Conservation (phyloP, 1,140 invertebrate genomes). For the Diorhabda sublineata region DNA sequence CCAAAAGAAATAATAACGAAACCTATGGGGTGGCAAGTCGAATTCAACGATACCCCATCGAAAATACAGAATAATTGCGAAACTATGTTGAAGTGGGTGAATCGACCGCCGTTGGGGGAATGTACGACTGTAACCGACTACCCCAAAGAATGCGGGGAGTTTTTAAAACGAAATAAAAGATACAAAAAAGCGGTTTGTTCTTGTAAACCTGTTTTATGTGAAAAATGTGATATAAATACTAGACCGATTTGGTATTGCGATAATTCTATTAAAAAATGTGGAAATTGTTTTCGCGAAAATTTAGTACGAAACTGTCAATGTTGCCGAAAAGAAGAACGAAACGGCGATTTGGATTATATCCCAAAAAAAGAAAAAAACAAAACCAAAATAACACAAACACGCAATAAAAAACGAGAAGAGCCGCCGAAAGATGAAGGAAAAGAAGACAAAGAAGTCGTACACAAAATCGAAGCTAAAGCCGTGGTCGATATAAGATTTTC, state of each 20-base stretch:
- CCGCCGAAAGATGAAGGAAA: too few species aligned
- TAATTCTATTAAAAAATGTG: slow-evolving; percentile 5
- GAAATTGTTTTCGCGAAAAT: slow-evolving; percentile 9
- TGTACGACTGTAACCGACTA: slow-evolving; percentile 20
- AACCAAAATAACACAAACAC: neutral
- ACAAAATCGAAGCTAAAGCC: too few species aligned
- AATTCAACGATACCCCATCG: slow-evolving; percentile 39
- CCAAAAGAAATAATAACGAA: slow-evolving; percentile 27
- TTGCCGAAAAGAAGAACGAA: neutral
- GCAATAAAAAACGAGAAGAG: too few species aligned
- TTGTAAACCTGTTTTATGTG: neutral
- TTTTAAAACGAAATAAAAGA: slow-evolving; percentile 6
- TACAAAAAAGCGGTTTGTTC: neutral
- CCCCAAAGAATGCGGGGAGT: slow-evolving; percentile 2
- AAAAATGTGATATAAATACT: slow-evolving; percentile 1
- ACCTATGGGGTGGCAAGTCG: slow-evolving; percentile 39
- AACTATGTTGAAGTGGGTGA: slow-evolving; percentile 38
- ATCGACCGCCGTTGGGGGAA: slow-evolving; percentile 31
- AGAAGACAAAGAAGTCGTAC: too few species aligned
- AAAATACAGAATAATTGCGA: slow-evolving; percentile 34
- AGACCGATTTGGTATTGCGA: neutral
- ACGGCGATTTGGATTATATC: slow-evolving; percentile 16
- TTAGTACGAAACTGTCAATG: neutral
- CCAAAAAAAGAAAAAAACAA: slow-evolving; percentile 7
- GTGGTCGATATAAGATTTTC: too few species aligned